These are phyloP conservation scores for Scartelaos histophorus DNA, from an alignment of 2,113 vertebrate genomes.

Conservation along the genomic window DNA sequence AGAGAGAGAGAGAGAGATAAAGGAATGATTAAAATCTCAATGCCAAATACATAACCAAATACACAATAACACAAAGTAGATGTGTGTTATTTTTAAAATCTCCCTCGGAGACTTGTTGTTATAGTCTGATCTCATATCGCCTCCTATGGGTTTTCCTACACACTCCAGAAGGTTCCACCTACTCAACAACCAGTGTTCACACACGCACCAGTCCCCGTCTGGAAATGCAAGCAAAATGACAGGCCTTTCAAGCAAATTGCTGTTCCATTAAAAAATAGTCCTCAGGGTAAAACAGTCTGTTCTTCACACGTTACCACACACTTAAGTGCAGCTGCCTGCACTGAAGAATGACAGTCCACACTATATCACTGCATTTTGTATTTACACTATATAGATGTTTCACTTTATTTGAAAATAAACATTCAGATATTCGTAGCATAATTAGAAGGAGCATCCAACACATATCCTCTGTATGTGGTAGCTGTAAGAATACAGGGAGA, in stretches of 20 bases:
- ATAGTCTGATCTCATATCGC: too few species aligned
- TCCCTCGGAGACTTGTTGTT: too few species aligned
- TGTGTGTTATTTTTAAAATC: too few species aligned
- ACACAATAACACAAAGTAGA: too few species aligned
- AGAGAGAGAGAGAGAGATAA: too few species aligned
- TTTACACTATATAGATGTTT: not conserved
- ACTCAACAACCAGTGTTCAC: conserved; percentile 66
- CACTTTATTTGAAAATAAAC: not conserved
- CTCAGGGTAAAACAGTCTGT: too few species aligned
- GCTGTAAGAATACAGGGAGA: too few species aligned
- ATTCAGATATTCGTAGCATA: not conserved
- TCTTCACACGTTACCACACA: conserved; percentile 10
- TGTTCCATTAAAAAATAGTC: too few species aligned
- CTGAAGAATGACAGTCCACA: conserved; percentile 6
- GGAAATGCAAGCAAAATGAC: conserved; percentile 28
- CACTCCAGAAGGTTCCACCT: conserved; percentile 75
- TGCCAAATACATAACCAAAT: too few species aligned
- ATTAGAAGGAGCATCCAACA: too few species aligned
- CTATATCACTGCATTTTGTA: not conserved
- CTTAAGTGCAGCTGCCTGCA: conserved; percentile 38
- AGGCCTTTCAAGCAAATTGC: conserved; percentile 23
- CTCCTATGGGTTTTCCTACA: conserved; percentile 46
- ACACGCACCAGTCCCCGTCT: conserved; percentile 47
- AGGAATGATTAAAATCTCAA: too few species aligned
- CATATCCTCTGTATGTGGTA: too few species aligned